These are phyloP conservation scores for Knipowitschia caucasica DNA, from an alignment of 2,797 vertebrate genomes.

Conservation along the genomic window DNA sequence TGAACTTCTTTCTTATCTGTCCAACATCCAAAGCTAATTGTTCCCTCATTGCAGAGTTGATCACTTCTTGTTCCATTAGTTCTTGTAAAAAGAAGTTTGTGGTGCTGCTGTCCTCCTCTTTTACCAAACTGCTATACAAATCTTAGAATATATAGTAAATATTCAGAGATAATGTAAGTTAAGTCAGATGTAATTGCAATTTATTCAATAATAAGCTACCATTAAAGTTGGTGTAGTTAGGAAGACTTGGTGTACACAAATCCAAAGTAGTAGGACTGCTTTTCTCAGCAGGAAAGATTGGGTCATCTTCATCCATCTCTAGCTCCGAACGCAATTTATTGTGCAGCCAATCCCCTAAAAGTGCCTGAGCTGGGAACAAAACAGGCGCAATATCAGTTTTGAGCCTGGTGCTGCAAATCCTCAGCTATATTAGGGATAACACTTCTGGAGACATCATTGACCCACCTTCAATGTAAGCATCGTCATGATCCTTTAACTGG, in stretches of 20 bases:
- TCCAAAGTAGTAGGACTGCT: slow-evolving; percentile 32
- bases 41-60: slow-evolving; percentile 71
- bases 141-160: slow-evolving; percentile 66
- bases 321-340: slow-evolving; percentile 80
- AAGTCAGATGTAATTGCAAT: background rate
- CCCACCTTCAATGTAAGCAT: slow-evolving; percentile 84
- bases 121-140: slow-evolving; percentile 81
- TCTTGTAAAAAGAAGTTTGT: slow-evolving; percentile 82
- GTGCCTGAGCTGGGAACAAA: slow-evolving; percentile 78
- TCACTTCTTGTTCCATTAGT: slow-evolving; percentile 82
- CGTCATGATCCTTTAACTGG: slow-evolving; percentile 79
- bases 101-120: slow-evolving; percentile 78
- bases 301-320: slow-evolving; percentile 59
- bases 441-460: slow-evolving; percentile 13
- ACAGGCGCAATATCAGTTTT: slow-evolving; percentile 6
- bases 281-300: slow-evolving; percentile 27
- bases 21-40: slow-evolving; percentile 72
- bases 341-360: slow-evolving; percentile 85
- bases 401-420: slow-evolving; percentile 4
- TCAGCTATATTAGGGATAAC: slow-evolving; percentile 11
- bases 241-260: slow-evolving; percentile 22
- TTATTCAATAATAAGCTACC: slow-evolving; percentile 69
- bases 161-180: background rate
- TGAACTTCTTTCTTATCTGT: slow-evolving; percentile 61
- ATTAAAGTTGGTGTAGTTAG: slow-evolving; percentile 78